phyloP scores from a whole-genome alignment of 1,140 invertebrate genomes.

The Diabrotica undecimpunctata region DNA sequence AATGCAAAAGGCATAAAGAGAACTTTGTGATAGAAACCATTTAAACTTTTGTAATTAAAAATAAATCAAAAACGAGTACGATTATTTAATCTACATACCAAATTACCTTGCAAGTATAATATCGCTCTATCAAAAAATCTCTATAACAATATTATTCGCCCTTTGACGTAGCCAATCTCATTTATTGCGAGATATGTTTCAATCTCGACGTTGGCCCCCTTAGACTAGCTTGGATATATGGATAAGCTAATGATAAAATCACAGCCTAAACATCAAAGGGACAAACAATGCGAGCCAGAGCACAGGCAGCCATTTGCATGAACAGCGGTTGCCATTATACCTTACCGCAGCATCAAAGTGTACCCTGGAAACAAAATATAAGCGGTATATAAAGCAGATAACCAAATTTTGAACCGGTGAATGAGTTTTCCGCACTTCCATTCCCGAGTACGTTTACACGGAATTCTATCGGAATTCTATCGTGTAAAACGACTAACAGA shows the following conservation, averaged over 20 bases:
- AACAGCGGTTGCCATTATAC: constrained; percentile 39
- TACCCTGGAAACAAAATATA: constrained; percentile 33
- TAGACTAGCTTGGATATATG: constrained; percentile 16
- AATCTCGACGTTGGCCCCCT: constrained; percentile 16
- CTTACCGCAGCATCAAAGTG: constrained; percentile 33
- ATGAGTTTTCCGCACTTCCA: constrained; percentile 30
- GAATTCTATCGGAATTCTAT: too few species aligned
- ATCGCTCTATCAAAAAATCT: constrained; percentile 25
- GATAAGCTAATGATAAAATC: constrained; percentile 11
- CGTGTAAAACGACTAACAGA: too few species aligned
- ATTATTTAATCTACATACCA: constrained; percentile 6
- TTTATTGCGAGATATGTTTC: constrained; percentile 25
- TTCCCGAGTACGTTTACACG: neutral
- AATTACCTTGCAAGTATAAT: constrained; percentile 5
- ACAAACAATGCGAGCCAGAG: constrained; percentile 29
- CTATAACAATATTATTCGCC: constrained; percentile 23
- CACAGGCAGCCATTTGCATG: constrained; percentile 38
- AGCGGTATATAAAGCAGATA: constrained; percentile 27
- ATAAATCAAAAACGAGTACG: neutral
- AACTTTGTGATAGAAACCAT: neutral
- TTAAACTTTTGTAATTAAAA: neutral
- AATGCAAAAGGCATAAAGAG: neutral
- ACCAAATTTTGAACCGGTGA: constrained; percentile 37
- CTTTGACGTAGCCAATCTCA: constrained; percentile 25
- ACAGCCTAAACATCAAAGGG: constrained; percentile 26